phyloP scores from a whole-genome alignment of 2,797 vertebrate genomes.

The Scomberomorus guttatus region DNA sequence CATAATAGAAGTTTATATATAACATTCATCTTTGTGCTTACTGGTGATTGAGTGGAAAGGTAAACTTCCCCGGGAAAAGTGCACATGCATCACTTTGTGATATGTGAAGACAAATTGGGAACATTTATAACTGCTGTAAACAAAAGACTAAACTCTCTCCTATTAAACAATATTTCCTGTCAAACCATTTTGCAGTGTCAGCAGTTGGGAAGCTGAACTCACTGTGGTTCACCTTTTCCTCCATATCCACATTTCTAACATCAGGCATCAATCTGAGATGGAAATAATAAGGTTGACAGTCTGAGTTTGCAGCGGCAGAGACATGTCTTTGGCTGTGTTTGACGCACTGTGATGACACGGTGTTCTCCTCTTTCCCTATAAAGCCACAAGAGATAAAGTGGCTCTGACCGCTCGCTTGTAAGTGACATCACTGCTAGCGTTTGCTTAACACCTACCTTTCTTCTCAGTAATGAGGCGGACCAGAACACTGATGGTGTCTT shows the following conservation, averaged over 20 bases:
- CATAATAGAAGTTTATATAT: neutral
- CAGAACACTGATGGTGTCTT: constrained; percentile 96
- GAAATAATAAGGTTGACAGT: neutral
- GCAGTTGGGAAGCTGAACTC: neutral
- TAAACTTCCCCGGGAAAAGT: neutral
- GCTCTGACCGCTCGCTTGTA: neutral
- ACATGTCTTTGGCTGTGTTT: constrained; percentile 8
- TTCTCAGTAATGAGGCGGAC: constrained; percentile 96
- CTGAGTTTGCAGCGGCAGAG: constrained; percentile 7
- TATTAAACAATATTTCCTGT: too few relatives aligned
- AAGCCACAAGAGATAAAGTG: constrained; percentile 30
- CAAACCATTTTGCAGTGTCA: neutral
- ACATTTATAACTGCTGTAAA: neutral
- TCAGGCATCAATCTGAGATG: neutral
- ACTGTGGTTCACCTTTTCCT: neutral
- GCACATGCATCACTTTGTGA: neutral
- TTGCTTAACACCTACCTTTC: constrained; percentile 86
- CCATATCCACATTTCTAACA: neutral
- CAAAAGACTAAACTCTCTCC: too few relatives aligned
- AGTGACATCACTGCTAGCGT: constrained; percentile 1
- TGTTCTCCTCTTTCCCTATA: constrained; percentile 18
- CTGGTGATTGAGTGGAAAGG: neutral
- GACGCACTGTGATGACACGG: constrained; percentile 18
- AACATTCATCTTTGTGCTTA: neutral
- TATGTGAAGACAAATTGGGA: neutral